Percentiles rank a stretch among this genome's conserved stretches.
Conservation (phyloP, 2,888 invertebrate species). For the Nebria salina region DNA sequence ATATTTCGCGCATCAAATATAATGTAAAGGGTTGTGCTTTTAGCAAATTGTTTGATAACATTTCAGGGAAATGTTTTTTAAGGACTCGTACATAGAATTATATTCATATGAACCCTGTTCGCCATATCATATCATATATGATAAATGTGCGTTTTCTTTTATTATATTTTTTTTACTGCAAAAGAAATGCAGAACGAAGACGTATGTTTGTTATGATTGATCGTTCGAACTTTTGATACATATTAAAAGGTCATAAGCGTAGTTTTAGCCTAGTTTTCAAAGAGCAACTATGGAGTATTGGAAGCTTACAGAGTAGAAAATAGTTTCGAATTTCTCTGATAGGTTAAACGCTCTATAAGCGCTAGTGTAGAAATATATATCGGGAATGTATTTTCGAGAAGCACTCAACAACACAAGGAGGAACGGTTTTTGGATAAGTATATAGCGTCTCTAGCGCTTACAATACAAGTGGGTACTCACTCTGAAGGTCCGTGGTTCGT, state of each 20-base stretch:
- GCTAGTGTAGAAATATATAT: background rate
- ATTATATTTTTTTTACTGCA: background rate
- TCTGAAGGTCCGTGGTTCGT: slow-evolving; percentile 77
- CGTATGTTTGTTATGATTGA: slow-evolving; percentile 1
- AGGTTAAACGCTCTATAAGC: background rate
- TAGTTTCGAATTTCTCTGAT: background rate
- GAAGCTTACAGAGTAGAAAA: background rate
- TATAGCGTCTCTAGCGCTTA: background rate
- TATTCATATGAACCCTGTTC: background rate
- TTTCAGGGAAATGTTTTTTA: background rate
- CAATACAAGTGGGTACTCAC: slow-evolving; percentile 65
- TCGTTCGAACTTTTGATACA: background rate
- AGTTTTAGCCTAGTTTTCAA: background rate
- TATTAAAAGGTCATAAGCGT: background rate
- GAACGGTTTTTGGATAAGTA: background rate
- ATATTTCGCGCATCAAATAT: background rate
- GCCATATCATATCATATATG: background rate
- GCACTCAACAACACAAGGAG: background rate
- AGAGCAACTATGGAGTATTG: background rate
- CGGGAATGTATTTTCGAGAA: background rate
- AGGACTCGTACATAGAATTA: background rate
- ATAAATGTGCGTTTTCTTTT: background rate
- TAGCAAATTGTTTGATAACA: background rate
- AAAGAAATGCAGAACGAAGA: background rate
- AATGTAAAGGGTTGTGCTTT: background rate